phyloP scores from a whole-genome alignment of 1,140 invertebrate species.

The Drosophila sucinea region DNA sequence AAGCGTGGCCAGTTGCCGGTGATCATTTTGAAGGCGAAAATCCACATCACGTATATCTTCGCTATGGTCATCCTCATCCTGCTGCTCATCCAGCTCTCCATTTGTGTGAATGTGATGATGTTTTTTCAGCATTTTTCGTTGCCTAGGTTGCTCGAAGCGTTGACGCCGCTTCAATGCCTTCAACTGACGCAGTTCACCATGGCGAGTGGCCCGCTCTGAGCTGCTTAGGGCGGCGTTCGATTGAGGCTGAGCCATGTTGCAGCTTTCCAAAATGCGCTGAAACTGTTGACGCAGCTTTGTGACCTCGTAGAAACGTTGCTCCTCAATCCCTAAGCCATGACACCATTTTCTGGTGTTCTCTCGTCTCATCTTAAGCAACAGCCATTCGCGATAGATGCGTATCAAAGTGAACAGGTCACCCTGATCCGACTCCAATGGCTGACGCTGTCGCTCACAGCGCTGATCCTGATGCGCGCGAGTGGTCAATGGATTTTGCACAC shows the following conservation, averaged over 20 bases:
- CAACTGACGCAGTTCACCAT: conserved; percentile 94
- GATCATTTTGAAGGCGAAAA: conserved; percentile 91
- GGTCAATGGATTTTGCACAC: conserved; percentile 96
- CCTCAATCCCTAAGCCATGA: conserved; percentile 93
- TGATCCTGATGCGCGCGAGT: conserved; percentile 93
- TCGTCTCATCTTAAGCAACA: conserved; percentile 87
- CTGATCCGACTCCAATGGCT: conserved; percentile 84
- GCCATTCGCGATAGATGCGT: conserved; percentile 95
- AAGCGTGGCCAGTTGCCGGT: conserved; percentile 85
- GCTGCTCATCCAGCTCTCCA: conserved; percentile 82
- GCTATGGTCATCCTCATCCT: conserved; percentile 83
- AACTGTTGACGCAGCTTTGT: conserved; percentile 96
- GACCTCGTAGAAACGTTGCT: conserved; percentile 98
- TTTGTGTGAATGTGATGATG: conserved; percentile 30
- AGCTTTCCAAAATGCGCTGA: conserved; percentile 91
- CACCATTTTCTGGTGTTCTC: conserved; percentile 91
- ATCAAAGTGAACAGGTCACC: conserved; percentile 97
- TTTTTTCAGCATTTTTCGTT: conserved; percentile 89
- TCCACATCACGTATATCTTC: conserved; percentile 97
- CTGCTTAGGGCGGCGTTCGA: conserved; percentile 85
- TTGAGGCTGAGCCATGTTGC: conserved; percentile 84
- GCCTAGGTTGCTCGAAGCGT: conserved; percentile 86
- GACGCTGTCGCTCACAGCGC: conserved; percentile 87
- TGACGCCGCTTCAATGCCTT: conserved; percentile 90
- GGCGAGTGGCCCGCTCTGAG: conserved; percentile 90